These are phyloP conservation scores for Passerculus sandwichensis DNA, from an alignment of 2,797 vertebrate species.

Conservation along the genomic window DNA sequence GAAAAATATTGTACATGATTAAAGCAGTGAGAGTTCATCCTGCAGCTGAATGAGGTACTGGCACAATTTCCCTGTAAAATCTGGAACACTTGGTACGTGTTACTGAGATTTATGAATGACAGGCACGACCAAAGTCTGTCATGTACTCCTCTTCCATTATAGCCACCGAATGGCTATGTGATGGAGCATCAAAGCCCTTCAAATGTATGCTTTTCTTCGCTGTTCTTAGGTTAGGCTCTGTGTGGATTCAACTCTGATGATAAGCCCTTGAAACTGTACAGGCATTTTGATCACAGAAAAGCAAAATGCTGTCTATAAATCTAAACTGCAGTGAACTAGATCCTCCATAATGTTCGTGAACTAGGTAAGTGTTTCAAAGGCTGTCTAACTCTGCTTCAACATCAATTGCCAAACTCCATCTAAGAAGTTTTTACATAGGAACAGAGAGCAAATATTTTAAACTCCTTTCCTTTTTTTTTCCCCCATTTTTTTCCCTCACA, in stretches of 20 bases:
- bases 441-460: slow-evolving; percentile 57
- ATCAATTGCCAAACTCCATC: slow-evolving; percentile 29
- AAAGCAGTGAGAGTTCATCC: background rate
- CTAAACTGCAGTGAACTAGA: slow-evolving; percentile 27
- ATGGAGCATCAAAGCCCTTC: slow-evolving; percentile 60
- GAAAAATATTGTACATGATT: background rate
- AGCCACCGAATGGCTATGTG: slow-evolving; percentile 23
- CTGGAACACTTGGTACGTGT: background rate
- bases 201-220: slow-evolving; percentile 48
- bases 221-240: slow-evolving; percentile 55
- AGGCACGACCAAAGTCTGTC: slow-evolving; percentile 12
- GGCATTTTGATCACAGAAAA: slow-evolving; percentile 61
- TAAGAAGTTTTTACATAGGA: slow-evolving; percentile 48
- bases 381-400: slow-evolving; percentile 22
- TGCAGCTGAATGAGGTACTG: background rate
- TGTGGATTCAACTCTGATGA: slow-evolving; percentile 43
- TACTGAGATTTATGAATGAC: slow-evolving; percentile 41
- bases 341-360: background rate
- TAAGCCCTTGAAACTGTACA: slow-evolving; percentile 23
- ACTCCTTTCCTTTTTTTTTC: background rate
- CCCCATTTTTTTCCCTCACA: background rate
- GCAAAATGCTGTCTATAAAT: slow-evolving; percentile 45
- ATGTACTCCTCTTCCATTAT: slow-evolving; percentile 49
- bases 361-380: slow-evolving; percentile 61
- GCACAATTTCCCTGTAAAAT: background rate